These are phyloP conservation scores for Uropsilus gracilis DNA, from an alignment of 2,113 vertebrate species.

Conservation along the genomic window DNA sequence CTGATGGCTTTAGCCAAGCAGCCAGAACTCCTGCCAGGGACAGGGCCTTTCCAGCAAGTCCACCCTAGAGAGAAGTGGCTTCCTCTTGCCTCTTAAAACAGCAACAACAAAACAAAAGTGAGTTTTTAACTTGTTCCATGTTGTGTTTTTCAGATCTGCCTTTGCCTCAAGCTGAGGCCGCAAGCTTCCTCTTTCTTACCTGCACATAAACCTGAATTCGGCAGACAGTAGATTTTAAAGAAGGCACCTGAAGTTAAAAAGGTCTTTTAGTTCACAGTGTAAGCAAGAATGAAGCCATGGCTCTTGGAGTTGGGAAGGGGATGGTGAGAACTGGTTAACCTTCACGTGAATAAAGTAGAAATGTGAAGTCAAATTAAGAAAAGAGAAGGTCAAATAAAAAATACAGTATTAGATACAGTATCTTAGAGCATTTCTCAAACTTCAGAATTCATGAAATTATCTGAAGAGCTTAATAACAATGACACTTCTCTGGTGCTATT, in stretches of 20 bases:
- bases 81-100: background rate
- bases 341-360: background rate
- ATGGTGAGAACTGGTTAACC: background rate
- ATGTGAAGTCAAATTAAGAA: background rate
- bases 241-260: background rate
- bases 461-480: background rate
- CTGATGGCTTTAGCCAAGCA: background rate
- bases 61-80: background rate
- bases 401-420: background rate
- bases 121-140: background rate
- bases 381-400: background rate
- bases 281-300: background rate
- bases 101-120: background rate
- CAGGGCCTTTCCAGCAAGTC: background rate
- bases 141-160: background rate
- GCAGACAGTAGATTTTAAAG: background rate
- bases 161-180: background rate
- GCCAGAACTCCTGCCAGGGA: no score
- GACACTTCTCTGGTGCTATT: background rate
- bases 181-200: background rate
- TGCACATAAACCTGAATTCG: background rate
- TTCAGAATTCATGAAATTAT: background rate
- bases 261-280: background rate
- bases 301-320: conserved; percentile 5
- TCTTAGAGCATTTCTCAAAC: conserved; percentile 1